Percentiles rank a stretch among this genome's conserved stretches.
Evolutionary conservation across 2,797 vertebrate species (phyloP).

Genomic region (Prunella strophiata): DNA sequence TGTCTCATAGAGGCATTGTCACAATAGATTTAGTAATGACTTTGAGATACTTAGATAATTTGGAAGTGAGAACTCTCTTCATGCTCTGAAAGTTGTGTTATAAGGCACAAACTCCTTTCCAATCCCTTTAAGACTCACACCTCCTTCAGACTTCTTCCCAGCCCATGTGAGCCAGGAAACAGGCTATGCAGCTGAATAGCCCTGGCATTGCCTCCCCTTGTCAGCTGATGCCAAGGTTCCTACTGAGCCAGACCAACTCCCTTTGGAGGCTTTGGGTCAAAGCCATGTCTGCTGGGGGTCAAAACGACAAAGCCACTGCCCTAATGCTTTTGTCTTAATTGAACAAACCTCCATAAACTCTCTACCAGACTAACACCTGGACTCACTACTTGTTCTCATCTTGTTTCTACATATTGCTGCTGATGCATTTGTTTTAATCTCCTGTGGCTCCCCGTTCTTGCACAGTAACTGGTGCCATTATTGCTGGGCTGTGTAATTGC

Average conservation of each 20-base stretch:
- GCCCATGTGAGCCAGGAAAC: rapidly evolving
- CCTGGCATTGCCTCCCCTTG: neutral
- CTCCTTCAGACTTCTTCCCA: neutral
- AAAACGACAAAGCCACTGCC: neutral
- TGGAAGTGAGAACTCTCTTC: neutral
- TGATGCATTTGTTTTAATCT: conserved; percentile 57
- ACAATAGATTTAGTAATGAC: neutral
- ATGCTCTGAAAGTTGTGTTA: neutral
- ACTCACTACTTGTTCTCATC: neutral
- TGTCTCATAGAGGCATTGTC: neutral
- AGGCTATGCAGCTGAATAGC: neutral
- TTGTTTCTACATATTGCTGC: conserved; percentile 17
- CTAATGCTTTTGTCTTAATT: neutral
- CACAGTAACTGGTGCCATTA: conserved; percentile 62
- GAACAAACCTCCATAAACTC: neutral
- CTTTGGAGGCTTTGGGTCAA: neutral
- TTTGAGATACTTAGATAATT: neutral
- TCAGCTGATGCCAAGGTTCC: neutral
- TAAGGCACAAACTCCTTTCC: neutral
- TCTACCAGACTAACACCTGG: neutral
- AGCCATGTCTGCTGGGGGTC: neutral
- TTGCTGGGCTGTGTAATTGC: conserved; percentile 71
- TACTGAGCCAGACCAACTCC: neutral
- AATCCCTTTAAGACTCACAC: neutral
- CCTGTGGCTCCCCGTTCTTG: conserved; percentile 48